A percentile compares a stretch with the other conserved stretches of the same genome.
These are phyloP conservation scores for Sphaerophoria taeniata DNA, from an alignment of 2,888 invertebrate genomes.

Conservation along the genomic window DNA sequence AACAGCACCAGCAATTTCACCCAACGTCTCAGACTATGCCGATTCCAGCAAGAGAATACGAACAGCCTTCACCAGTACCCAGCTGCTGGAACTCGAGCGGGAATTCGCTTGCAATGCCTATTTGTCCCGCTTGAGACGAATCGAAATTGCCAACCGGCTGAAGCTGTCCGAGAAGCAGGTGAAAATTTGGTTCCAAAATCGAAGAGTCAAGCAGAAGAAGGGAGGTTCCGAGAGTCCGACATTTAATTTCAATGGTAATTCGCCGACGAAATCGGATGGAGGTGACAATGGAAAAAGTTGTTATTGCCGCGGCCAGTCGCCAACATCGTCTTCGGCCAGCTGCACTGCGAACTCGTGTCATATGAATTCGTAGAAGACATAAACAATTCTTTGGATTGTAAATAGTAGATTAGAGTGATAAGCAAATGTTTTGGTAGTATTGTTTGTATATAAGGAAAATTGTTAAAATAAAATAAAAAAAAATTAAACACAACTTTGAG, in stretches of 20 bases:
- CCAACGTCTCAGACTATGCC: conserved; percentile 83
- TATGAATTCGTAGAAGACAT: conserved; percentile 21
- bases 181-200: conserved; percentile 96
- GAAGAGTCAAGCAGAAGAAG: conserved; percentile 96
- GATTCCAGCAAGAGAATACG: conserved; percentile 93
- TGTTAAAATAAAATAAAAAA: conserved; percentile 42
- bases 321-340: conserved; percentile 20
- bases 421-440: neutral
- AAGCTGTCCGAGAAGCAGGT: conserved; percentile 97
- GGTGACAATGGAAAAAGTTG: conserved; percentile 45
- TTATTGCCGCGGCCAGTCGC: conserved; percentile 44
- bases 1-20: conserved; percentile 78
- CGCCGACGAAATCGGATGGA: conserved; percentile 25
- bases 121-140: conserved; percentile 92
- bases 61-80: conserved; percentile 96
- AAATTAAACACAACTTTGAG: neutral
- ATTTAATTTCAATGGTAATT: conserved; percentile 77
- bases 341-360: conserved; percentile 50
- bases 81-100: conserved; percentile 92
- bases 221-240: conserved; percentile 87
- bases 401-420: neutral
- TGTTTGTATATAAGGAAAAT: conserved; percentile 33
- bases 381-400: neutral
- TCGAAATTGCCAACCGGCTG: conserved; percentile 95
- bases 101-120: conserved; percentile 96